Conservation (phyloP, 2,113 vertebrate species). For the Lota lota region DNA sequence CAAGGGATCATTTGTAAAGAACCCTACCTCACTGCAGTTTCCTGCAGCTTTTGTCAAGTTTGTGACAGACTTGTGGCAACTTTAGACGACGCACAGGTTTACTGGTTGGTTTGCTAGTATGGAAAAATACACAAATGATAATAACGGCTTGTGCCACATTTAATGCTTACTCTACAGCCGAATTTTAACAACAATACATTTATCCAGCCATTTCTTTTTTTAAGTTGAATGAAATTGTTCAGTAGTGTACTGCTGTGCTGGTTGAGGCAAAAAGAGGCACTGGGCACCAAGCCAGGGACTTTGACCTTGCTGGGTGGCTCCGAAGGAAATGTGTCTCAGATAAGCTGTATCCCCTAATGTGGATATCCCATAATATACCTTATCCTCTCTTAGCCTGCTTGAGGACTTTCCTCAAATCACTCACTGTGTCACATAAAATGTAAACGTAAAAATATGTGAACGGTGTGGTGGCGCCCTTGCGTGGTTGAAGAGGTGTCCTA, state of each 20-base stretch:
- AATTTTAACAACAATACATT: neutral
- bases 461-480: neutral
- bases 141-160: neutral
- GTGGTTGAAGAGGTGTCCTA: neutral
- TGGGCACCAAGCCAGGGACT: slow-evolving; percentile 9
- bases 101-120: neutral
- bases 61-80: too few species aligned
- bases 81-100: too few species aligned
- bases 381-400: neutral
- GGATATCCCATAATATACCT: too few species aligned
- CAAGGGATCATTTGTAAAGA: neutral
- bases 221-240: neutral
- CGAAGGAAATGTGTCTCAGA: slow-evolving; percentile 3
- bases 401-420: neutral
- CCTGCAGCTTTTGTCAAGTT: neutral
- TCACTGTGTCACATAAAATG: neutral
- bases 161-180: neutral
- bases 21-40: neutral
- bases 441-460: neutral
- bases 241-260: neutral
- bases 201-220: neutral
- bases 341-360: too few species aligned
- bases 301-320: slow-evolving; percentile 15
- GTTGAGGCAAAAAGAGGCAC: neutral
- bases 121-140: neutral